Evolutionary conservation across 2,113 vertebrate species (phyloP).

Genomic region (Pitta sordida): DNA sequence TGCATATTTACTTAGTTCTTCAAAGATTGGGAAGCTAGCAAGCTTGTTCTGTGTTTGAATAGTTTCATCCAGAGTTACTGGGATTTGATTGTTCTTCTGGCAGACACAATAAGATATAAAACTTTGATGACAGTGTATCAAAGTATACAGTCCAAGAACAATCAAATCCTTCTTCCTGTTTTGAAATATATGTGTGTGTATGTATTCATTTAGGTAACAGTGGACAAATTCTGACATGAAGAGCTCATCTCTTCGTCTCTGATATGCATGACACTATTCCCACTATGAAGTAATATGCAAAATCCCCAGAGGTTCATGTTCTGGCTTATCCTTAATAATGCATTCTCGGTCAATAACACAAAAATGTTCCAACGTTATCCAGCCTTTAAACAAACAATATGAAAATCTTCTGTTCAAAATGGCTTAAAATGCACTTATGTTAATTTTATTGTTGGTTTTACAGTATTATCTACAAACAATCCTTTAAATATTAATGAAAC

Average conservation of each 20-base stretch:
- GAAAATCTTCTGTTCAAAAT: not conserved
- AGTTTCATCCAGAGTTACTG: not conserved
- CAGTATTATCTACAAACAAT: not conserved
- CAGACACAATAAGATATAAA: not conserved
- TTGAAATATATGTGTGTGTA: not conserved
- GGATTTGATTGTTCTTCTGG: not conserved
- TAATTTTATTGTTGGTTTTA: not conserved
- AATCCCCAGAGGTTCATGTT: not conserved
- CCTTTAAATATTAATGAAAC: not conserved
- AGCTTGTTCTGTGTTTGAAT: not conserved
- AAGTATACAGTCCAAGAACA: not conserved
- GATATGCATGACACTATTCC: not conserved
- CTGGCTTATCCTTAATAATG: not conserved
- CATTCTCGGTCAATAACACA: not conserved
- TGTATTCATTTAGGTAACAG: not conserved
- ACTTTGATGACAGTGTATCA: not conserved
- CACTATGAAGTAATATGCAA: not conserved
- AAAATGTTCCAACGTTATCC: not conserved
- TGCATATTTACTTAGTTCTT: not conserved
- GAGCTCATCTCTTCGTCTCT: not conserved
- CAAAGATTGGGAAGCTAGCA: not conserved
- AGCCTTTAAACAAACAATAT: not conserved
- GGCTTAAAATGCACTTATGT: not conserved
- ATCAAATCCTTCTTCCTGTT: not conserved
- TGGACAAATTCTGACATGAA: not conserved